Conservation (phyloP, 2,113 vertebrate genomes). For the Anhinga rufa region DNA sequence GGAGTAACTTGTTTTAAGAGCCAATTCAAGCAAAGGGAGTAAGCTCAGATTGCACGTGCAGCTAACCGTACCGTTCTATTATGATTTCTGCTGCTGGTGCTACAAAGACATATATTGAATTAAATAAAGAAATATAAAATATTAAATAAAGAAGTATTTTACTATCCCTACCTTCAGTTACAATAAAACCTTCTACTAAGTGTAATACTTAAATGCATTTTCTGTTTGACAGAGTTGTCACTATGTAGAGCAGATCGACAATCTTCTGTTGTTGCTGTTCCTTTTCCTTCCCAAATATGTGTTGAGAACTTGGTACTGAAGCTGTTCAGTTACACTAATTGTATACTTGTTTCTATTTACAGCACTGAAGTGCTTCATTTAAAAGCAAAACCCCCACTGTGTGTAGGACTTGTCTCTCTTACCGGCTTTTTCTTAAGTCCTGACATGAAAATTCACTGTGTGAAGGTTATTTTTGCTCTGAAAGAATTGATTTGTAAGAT, state of each 20-base stretch:
- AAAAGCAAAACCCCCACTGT: neutral
- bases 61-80: neutral
- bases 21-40: neutral
- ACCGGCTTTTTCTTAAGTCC: neutral
- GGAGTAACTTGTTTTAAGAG: constrained; percentile 6
- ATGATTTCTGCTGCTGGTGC: neutral
- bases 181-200: neutral
- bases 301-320: neutral
- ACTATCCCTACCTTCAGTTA: neutral
- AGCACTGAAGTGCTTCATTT: neutral
- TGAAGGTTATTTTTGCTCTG: neutral
- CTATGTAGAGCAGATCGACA: neutral
- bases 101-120: neutral
- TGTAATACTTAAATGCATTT: neutral
- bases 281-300: neutral
- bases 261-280: neutral
- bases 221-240: neutral
- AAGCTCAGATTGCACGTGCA: neutral
- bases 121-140: neutral
- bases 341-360: neutral
- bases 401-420: neutral
- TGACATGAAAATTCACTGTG: neutral
- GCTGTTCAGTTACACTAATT: neutral
- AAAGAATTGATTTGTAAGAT: neutral
- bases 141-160: neutral